Conservation (phyloP, 2,888 invertebrate genomes). For the Eristalis tenax region DNA sequence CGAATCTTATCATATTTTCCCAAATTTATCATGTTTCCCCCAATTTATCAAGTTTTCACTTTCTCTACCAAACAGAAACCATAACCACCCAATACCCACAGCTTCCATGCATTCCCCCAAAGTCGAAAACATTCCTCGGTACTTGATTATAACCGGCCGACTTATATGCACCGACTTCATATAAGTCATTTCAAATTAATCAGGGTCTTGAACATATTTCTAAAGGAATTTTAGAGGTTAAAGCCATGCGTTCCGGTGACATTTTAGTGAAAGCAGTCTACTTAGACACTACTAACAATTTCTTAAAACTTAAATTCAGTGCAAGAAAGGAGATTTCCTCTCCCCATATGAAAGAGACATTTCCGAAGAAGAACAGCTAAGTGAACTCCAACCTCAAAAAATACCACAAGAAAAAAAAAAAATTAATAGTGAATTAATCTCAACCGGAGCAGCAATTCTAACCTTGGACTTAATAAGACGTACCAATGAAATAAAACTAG, state of each 20-base stretch:
- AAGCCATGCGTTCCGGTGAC: not conserved
- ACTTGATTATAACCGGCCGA: no score
- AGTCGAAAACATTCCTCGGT: not conserved
- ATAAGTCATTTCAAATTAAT: conserved; percentile 2
- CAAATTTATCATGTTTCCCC: no score
- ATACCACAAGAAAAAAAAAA: no score
- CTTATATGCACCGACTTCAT: not conserved
- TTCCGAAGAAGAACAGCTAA: conserved; percentile 5
- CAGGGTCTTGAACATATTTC: not conserved
- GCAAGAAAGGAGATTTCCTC: not conserved
- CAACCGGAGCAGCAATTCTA: not conserved
- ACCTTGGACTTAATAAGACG: not conserved
- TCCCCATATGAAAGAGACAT: not conserved
- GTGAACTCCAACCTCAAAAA: no score
- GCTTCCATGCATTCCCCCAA: no score
- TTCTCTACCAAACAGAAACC: no score
- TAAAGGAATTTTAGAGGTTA: conserved; percentile 5
- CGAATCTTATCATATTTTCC: no score
- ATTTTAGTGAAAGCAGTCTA: not conserved
- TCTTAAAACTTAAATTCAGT: conserved; percentile 3
- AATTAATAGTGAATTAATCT: not conserved
- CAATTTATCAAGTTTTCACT: no score
- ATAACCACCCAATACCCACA: no score
- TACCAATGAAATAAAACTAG: no score
- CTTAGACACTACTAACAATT: not conserved